A percentile compares a stretch with the other conserved stretches of the same genome.
phyloP scores from a whole-genome alignment of 2,888 invertebrate genomes.

The Dasypolia templi region DNA sequence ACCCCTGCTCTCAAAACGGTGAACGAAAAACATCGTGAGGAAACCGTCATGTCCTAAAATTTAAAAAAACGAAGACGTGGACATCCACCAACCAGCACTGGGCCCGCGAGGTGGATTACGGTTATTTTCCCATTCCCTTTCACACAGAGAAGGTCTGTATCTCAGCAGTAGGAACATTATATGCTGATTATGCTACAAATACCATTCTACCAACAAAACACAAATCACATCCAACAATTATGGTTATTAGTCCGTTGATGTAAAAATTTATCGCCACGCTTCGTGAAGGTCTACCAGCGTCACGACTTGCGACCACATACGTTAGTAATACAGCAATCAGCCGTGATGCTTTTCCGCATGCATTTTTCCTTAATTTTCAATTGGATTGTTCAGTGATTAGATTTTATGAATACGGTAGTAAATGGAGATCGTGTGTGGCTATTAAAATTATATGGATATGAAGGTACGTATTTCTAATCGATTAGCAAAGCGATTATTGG shows the following conservation, averaged over 20 bases:
- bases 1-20: too few relatives aligned
- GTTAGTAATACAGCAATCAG: slow-evolving; percentile 38
- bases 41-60: too few relatives aligned
- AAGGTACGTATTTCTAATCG: slow-evolving; percentile 10
- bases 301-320: slow-evolving; percentile 54
- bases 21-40: too few relatives aligned
- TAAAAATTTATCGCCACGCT: slow-evolving; percentile 62
- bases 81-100: too few relatives aligned
- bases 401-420: slow-evolving; percentile 52
- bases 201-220: slow-evolving; percentile 15
- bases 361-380: slow-evolving; percentile 63
- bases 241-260: slow-evolving; percentile 49
- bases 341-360: slow-evolving; percentile 50
- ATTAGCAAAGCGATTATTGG: slow-evolving; percentile 18
- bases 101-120: too few relatives aligned
- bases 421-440: slow-evolving; percentile 41
- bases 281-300: slow-evolving; percentile 51
- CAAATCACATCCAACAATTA: slow-evolving; percentile 45
- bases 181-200: too few relatives aligned
- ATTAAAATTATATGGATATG: slow-evolving; percentile 2
- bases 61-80: too few relatives aligned
- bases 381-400: slow-evolving; percentile 41
- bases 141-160: too few relatives aligned
- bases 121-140: too few relatives aligned
- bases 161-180: too few relatives aligned